Evolutionary conservation across 2,797 vertebrate genomes (phyloP), one percentile per base, ranked within the genome.

Genomic region (Chelonia mydas): DNA sequence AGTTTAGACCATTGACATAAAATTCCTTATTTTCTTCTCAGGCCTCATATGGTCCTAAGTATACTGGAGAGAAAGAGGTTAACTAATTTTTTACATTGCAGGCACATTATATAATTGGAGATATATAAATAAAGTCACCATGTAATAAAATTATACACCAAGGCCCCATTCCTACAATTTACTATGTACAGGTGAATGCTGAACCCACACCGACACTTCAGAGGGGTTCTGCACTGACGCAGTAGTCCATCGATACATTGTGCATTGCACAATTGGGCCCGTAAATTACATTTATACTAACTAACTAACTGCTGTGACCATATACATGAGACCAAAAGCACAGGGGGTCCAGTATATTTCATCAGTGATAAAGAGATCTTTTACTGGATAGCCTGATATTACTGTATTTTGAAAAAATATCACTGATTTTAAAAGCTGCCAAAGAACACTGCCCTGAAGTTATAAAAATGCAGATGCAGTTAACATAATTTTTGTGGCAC

Each of bases 401-500:
- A 84, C 33, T 86, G 4, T 41, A 49, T 90, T 93, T 96, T 96
- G 37, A 90, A 72, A 25, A 88, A 89, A 88, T 23, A 87, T 37
- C n/a, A 13, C 81, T 90, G 61, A 65, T 94, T 93, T 92, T 92
- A 96, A 94, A 95, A 76, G 37, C 53, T 93, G 72, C 55, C 90
- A 91, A 96, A 89, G 51, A 92, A 83, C 54, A 94, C 37, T 92
- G 49, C 87, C 93, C 92, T 81, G 55, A 85, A 97, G 94, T 96
- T n/a, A 87, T 3, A 84, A 91, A 92, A 95, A 77, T 95, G 89
- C 84, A 95, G 93, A 93, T 0, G 0, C 89, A 89, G 91, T 96
- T 96, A 97, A 89, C 89, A 90, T 94, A 93, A 89, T 89, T 96
- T 96, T 96, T 97, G 95, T 97, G 96, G 96, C 96, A 98, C 55